Base-by-base conservation (phyloP, 2,113 vertebrate genomes). In the Climacteris rufus region DNA sequence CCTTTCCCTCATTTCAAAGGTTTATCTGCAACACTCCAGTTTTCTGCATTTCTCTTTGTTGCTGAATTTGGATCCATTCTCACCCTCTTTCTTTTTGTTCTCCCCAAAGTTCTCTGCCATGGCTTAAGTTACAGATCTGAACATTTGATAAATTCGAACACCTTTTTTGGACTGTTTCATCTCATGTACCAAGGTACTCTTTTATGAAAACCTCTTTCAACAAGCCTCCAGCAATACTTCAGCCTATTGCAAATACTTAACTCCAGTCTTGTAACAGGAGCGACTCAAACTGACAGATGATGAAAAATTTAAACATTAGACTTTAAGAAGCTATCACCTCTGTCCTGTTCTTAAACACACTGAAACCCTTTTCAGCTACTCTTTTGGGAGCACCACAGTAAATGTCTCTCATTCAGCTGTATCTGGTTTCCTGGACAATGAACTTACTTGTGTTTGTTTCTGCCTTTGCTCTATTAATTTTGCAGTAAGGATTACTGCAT, bases 401-500 rank as follows among this genome's bases (percentile, higher is more conserved):
- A 77, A 66, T 1, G 68, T 78, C 70, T 90, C 70, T 91, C 91
- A 91, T 96, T 97, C 94, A 97, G 50, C 54, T 4, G 4, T 93
- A 97, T 98, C 96, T 75, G 50, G 89, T 98, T 98, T 93, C 97
- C 64, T 63, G 72, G 83, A 98, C 97, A 98, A 98, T 93, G 92
- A 90, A 88, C 76, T 74, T 91, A 84, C 81, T 98, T 98, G 97
- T 98, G 78, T 94, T 74, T 63, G 49, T 72, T 83, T 95, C 96
- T 84, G 11, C 66, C 31, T 65, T 45, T 80, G 93, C 82, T 80
- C 92, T 68, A 70, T 78, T 89, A 94, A 83, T 95, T 88, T 97
- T 45, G 63, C 52, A 39, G n/a, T n/a, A n/a, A n/a, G n/a, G n/a
- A n/a, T n/a, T n/a, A n/a, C n/a, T n/a, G n/a, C n/a, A n/a, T n/a